Evolutionary conservation across 2,113 vertebrate species (phyloP).

Genomic region (Trinectes maculatus): DNA sequence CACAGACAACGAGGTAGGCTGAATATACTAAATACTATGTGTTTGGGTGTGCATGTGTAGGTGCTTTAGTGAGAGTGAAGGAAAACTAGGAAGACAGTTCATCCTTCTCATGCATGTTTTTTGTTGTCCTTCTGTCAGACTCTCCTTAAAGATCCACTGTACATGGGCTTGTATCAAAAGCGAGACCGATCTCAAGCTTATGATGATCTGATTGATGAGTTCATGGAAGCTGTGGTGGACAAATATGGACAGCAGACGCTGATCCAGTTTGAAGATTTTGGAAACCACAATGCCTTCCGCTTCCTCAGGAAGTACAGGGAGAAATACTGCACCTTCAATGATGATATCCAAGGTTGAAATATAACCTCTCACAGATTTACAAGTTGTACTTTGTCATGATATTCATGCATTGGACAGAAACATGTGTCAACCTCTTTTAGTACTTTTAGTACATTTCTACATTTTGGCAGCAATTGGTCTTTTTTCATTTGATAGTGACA

Average conservation of each 20-base stretch:
- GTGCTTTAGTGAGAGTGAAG: not conserved
- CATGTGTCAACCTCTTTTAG: too few relatives aligned
- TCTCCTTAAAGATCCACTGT: conserved; percentile 91
- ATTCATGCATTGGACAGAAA: not conserved
- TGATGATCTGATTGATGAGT: conserved; percentile 96
- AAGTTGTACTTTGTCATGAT: not conserved
- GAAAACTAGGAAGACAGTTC: not conserved
- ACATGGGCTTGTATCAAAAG: conserved; percentile 97
- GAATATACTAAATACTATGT: not conserved
- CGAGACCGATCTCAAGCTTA: conserved; percentile 91
- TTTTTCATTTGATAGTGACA: too few relatives aligned
- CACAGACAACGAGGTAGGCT: conserved; percentile 89
- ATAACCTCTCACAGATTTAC: not conserved
- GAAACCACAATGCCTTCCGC: conserved; percentile 97
- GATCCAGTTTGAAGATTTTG: conserved; percentile 98
- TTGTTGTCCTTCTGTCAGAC: conserved; percentile 72
- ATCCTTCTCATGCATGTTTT: not conserved
- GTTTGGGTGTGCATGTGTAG: not conserved
- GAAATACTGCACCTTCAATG: conserved; percentile 98
- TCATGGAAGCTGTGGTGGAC: conserved; percentile 95
- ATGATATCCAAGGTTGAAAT: conserved; percentile 93
- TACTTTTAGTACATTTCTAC: too few relatives aligned
- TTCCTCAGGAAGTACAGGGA: conserved; percentile 93
- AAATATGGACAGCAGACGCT: conserved; percentile 95
- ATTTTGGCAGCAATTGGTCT: too few relatives aligned